Percentiles rank a stretch among this genome's conserved stretches.
phyloP scores from a whole-genome alignment of 2,113 vertebrate species.

The Corynorhinus townsendii region DNA sequence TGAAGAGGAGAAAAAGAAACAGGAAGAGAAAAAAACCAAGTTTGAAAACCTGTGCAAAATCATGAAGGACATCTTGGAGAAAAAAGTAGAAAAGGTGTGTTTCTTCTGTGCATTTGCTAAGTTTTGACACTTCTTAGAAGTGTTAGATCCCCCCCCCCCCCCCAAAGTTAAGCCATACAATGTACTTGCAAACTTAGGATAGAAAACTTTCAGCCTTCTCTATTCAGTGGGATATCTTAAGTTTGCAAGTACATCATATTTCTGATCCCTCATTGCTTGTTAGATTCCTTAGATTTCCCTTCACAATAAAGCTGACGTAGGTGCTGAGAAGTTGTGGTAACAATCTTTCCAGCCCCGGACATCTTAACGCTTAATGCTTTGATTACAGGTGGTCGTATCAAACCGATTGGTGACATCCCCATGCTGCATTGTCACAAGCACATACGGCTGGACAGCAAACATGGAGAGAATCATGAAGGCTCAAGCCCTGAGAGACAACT shows the following conservation, averaged over 20 bases:
- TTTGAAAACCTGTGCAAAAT: slow-evolving; percentile 90
- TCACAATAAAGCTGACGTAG: rapidly evolving
- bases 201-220: not conserved
- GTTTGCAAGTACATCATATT: rapidly evolving
- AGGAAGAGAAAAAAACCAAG: slow-evolving; percentile 87
- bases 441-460: slow-evolving; percentile 88
- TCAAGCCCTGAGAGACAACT: slow-evolving; percentile 85
- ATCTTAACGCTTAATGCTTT: rapidly evolving
- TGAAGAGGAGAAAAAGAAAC: slow-evolving; percentile 88
- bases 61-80: slow-evolving; percentile 90
- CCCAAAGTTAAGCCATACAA: rapidly evolving
- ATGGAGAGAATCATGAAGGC: slow-evolving; percentile 92
- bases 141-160: no score
- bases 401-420: slow-evolving; percentile 86
- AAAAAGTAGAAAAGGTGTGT: slow-evolving; percentile 89
- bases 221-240: not conserved
- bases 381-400: slow-evolving; percentile 83
- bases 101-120: not conserved
- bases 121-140: not conserved
- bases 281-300: not conserved
- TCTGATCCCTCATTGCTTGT: rapidly evolving
- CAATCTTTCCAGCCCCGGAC: rapidly evolving
- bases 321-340: rapidly evolving
- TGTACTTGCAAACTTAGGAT: no score
- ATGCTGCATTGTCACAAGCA: slow-evolving; percentile 85